Evolutionary conservation across 2,797 vertebrate species (phyloP).

Genomic region (Arnoldichthys spilopterus): DNA sequence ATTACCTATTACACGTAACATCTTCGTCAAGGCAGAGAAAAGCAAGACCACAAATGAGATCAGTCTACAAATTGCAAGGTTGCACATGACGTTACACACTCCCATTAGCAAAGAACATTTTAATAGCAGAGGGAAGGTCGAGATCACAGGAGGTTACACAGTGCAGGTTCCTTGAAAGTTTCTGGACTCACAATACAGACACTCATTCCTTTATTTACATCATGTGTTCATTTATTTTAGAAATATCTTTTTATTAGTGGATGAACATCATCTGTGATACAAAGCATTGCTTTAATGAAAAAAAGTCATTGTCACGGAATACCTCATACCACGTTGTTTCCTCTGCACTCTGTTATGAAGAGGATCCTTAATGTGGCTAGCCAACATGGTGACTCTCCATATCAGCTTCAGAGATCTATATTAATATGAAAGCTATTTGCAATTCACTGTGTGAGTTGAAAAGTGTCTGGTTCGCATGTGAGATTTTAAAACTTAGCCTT

Average conservation of each 20-base stretch:
- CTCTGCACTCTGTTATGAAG: conserved; percentile 56
- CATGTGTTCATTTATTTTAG: conserved; percentile 60
- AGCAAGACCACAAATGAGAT: conserved; percentile 33
- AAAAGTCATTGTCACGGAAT: conserved; percentile 81
- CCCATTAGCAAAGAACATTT: conserved; percentile 28
- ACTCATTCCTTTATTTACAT: conserved; percentile 46
- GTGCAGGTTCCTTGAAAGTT: conserved; percentile 49
- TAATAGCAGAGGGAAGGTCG: conserved; percentile 33
- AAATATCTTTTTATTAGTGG: conserved; percentile 70
- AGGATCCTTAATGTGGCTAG: conserved; percentile 77
- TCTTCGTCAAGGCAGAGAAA: background rate
- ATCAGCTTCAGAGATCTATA: conserved; percentile 75
- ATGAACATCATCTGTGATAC: conserved; percentile 74
- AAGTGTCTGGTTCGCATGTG: conserved; percentile 75
- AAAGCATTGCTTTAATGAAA: conserved; percentile 78
- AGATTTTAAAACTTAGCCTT: conserved; percentile 65
- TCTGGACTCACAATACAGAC: conserved; percentile 40
- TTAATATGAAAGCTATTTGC: conserved; percentile 77
- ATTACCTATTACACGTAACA: conserved; percentile 8
- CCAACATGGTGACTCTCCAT: conserved; percentile 77
- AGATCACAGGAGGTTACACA: conserved; percentile 32
- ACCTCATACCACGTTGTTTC: conserved; percentile 82
- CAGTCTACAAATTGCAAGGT: conserved; percentile 13
- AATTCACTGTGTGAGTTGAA: conserved; percentile 81
- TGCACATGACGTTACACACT: conserved; percentile 32